Evolutionary conservation across 2,888 invertebrate genomes (phyloP), one percentile per base, ranked within the genome.

Genomic region (Dryomyza anilis): DNA sequence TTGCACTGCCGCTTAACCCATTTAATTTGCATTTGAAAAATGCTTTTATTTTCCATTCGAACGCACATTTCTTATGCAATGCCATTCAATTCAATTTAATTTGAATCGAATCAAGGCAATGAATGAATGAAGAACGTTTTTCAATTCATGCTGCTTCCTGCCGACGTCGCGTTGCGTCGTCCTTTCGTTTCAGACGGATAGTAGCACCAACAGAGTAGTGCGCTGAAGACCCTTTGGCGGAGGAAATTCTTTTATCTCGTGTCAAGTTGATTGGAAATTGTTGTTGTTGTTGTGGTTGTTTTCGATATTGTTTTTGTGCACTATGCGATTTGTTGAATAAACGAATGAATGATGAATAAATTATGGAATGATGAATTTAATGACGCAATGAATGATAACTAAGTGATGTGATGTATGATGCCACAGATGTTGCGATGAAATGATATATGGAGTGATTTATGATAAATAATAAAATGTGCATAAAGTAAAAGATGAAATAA

Each of bases 1-100:
- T 3, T 48, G 25, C 64, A 65, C 61, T 62, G 48, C 63, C 62
- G 67, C 70, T 71, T 71, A 67, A 69, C 71, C 70, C 70, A 66
- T 70, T 71, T 64, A 64, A 69, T 69, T 71, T 67, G 60, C 66
- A 67, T 68, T 70, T 55, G 66, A 70, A 67, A 64, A 59, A 58
- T 56, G 48, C 50, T 62, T 66, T 66, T 66, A 64, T 30, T 55
- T 69, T 69, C 67, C 67, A 67, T 66, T 69, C 66, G 66, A 69
- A 66, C 67, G 69, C 67, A 69, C 67, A 65, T 67, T 63, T n/a
- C 50, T n/a, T 25, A 55, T 58, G n/a, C 21, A 58, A 58, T 43
- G 43, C 57, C n/a, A 57, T 39, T 56, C 36, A 23, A 36, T 33
- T 57, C 57, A 57, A 36, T 45, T 58, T 7, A 30, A 58, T 45